A percentile compares a stretch with the other conserved stretches of the same genome.
These are phyloP conservation scores for Anisognathus igniventris DNA, from an alignment of 2,797 vertebrate genomes.

Conservation along the genomic window DNA sequence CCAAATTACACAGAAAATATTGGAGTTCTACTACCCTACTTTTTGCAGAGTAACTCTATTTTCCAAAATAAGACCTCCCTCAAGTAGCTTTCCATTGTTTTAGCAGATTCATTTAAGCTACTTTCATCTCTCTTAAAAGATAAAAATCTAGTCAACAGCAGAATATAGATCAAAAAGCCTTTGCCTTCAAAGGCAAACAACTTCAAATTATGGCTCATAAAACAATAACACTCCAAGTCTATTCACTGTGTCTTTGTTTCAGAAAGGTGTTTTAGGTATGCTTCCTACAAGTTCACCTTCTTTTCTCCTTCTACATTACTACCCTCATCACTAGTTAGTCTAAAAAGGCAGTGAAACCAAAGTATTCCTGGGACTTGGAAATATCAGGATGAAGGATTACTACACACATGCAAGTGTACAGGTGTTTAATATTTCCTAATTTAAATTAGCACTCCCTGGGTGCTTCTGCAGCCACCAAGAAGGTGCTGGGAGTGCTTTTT, in stretches of 20 bases:
- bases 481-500: not conserved
- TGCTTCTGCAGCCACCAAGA: not conserved
- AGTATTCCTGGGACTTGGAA: not conserved
- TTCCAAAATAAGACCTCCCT: not conserved
- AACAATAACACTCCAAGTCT: not conserved
- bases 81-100: not conserved
- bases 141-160: conserved; percentile 17
- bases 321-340: not conserved
- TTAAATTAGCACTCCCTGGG: not conserved
- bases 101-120: not conserved
- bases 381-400: not conserved
- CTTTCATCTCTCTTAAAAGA: not conserved
- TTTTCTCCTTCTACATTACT: not conserved
- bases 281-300: not conserved
- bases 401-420: not conserved
- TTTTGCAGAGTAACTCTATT: not conserved
- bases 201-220: not conserved
- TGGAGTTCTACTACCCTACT: not conserved
- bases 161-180: conserved; percentile 16
- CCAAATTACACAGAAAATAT: not conserved
- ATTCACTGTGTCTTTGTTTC: not conserved
- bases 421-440: not conserved
- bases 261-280: not conserved
- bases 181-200: not conserved
- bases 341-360: not conserved